phyloP scores from a whole-genome alignment of 2,797 vertebrate species.

The Sebastes alutus region DNA sequence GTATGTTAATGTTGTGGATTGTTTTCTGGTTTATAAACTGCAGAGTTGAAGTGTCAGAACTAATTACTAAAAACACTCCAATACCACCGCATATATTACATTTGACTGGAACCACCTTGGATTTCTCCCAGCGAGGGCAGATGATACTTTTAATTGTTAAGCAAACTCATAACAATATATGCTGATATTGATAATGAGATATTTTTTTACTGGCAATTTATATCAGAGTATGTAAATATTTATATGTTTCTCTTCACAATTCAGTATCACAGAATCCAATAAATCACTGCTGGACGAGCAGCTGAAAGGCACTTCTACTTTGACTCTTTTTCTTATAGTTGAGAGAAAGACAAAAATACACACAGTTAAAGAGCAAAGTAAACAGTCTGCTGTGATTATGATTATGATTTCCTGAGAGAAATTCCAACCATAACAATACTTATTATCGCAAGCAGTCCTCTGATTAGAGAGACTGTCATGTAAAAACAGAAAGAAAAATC shows the following conservation, averaged over 20 bases:
- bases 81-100: background rate
- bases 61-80: background rate
- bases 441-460: slow-evolving; percentile 57
- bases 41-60: too few relatives aligned
- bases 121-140: background rate
- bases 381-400: slow-evolving; percentile 62
- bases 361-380: slow-evolving; percentile 51
- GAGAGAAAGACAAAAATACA: background rate
- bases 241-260: slow-evolving; percentile 10
- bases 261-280: slow-evolving; percentile 41
- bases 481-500: slow-evolving; percentile 54
- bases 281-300: slow-evolving; percentile 39
- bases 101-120: background rate
- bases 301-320: slow-evolving; percentile 30
- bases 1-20: background rate
- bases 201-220: slow-evolving; percentile 28
- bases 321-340: background rate
- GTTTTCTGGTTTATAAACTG: too few relatives aligned
- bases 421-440: slow-evolving; percentile 63
- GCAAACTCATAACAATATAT: slow-evolving; percentile 8
- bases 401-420: slow-evolving; percentile 58
- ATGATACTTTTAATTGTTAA: slow-evolving; percentile 12
- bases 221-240: slow-evolving; percentile 30
- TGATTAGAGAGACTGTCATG: slow-evolving; percentile 66
- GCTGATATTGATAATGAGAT: slow-evolving; percentile 13